Conservation (phyloP, 2,888 invertebrate species). For the Synergus laeviventris region DNA sequence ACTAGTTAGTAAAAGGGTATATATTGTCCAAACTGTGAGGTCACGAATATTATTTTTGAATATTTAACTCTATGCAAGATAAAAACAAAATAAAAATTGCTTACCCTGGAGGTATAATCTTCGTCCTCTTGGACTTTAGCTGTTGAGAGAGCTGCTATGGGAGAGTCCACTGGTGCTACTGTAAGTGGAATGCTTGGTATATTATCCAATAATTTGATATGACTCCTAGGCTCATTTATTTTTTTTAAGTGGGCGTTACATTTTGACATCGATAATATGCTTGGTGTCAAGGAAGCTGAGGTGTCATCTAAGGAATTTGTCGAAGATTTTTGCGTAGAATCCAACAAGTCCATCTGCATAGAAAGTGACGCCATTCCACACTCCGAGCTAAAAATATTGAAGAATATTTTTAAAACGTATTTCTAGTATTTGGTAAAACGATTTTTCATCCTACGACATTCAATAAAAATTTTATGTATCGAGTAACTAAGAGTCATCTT, state of each 20-base stretch:
- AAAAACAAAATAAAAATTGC: neutral
- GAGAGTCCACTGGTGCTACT: constrained; percentile 63
- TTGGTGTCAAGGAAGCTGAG: constrained; percentile 53
- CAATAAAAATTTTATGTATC: neutral
- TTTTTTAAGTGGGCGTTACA: constrained; percentile 72
- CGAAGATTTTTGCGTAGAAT: constrained; percentile 59
- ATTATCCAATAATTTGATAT: constrained; percentile 70
- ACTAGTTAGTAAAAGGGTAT: too few relatives aligned
- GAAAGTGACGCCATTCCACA: constrained; percentile 10
- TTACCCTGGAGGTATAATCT: constrained; percentile 59
- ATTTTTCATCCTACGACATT: neutral
- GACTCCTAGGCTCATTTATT: constrained; percentile 69
- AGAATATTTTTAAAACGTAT: neutral
- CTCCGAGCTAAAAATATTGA: constrained; percentile 16
- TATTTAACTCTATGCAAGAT: neutral
- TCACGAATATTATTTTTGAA: neutral
- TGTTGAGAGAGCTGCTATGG: constrained; percentile 60
- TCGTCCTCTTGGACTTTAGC: constrained; percentile 62
- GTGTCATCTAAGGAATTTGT: constrained; percentile 46
- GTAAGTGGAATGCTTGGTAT: constrained; percentile 70
- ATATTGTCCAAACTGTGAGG: neutral
- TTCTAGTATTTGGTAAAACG: neutral
- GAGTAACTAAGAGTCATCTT: neutral
- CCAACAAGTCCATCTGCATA: constrained; percentile 42
- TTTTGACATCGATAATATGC: constrained; percentile 64